Conservation (phyloP, 2,888 invertebrate species). For the Aethes cnicana region DNA sequence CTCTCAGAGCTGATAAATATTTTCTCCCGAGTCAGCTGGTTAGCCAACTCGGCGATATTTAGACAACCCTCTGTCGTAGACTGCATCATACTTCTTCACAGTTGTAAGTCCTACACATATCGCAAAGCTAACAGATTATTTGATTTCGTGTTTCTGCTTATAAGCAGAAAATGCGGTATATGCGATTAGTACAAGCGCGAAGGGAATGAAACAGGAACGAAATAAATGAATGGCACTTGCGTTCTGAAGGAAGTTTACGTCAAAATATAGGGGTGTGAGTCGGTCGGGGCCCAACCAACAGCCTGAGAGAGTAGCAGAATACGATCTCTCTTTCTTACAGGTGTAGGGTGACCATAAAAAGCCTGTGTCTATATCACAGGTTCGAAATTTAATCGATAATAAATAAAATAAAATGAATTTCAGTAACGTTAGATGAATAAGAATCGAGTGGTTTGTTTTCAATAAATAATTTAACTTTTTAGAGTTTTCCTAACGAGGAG, state of each 20-base stretch:
- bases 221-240: conserved; percentile 42
- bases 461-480: too few species aligned
- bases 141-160: conserved; percentile 17
- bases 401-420: too few species aligned
- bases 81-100: conserved; percentile 67
- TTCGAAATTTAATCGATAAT: too few species aligned
- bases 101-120: conserved; percentile 47
- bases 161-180: conserved; percentile 20
- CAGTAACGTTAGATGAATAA: too few species aligned
- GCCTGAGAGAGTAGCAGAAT: too few species aligned
- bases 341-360: background rate
- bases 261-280: conserved; percentile 23
- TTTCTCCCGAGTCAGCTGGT: conserved; percentile 90
- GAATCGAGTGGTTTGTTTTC: too few species aligned
- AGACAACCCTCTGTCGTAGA: conserved; percentile 73
- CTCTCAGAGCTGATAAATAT: conserved; percentile 93
- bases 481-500: too few species aligned
- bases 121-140: conserved; percentile 20
- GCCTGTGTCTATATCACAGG: too few species aligned
- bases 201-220: too few species aligned
- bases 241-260: conserved; percentile 35
- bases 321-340: background rate
- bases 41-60: conserved; percentile 76
- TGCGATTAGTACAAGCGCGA: conserved; percentile 30
- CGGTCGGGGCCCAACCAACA: too few species aligned